Evolutionary conservation across 2,888 invertebrate species (phyloP), one percentile per base, ranked within the genome.

Genomic region (Colletes collaris): DNA sequence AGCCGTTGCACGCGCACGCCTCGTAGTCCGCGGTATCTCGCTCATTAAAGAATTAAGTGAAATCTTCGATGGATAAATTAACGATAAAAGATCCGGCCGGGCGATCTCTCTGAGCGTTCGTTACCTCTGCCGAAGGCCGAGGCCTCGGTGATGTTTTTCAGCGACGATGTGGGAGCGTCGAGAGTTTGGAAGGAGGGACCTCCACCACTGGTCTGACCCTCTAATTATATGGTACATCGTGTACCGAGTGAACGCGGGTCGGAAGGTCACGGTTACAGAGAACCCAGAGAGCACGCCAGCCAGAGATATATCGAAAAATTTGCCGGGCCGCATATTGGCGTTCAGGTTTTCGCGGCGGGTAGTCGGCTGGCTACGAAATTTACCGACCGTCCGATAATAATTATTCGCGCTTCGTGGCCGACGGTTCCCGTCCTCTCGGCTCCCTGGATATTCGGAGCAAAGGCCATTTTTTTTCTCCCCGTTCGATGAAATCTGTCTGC

Each of bases 161-260:
- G 65, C 53, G 46, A 16, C 72, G 69, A 76, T 50, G 78, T 75
- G 78, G 60, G 75, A 81, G 81, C 69, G 73, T 60, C 76, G 71
- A 76, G 73, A 79, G 81, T 81, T 71, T 86, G 76, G 73, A 69
- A 74, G 70, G 81, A 79, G 79, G 86, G 75, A 76, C 81, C 79
- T 83, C 80, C 81, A 77, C 81, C 86, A 84, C 73, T 68, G 83
- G 83, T 80, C 84, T 86, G 91, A 91, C 90, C 91, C 90, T 90
- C 90, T 92, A 92, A 92, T 92, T 92, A 92, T 91, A 92, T 90
- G 90, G 90, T 90, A 87, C 87, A 90, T 86, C 87, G 85, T 86
- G 87, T 87, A 79, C 81, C 84, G 81, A 86, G 88, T 85, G 85
- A 82, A 79, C 79, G 70, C 79, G 66, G 86, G 92, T 90, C 90